Percentiles rank a stretch among this genome's conserved stretches.
phyloP scores from a whole-genome alignment of 2,113 vertebrate genomes.

The Emydura subglobosa region DNA sequence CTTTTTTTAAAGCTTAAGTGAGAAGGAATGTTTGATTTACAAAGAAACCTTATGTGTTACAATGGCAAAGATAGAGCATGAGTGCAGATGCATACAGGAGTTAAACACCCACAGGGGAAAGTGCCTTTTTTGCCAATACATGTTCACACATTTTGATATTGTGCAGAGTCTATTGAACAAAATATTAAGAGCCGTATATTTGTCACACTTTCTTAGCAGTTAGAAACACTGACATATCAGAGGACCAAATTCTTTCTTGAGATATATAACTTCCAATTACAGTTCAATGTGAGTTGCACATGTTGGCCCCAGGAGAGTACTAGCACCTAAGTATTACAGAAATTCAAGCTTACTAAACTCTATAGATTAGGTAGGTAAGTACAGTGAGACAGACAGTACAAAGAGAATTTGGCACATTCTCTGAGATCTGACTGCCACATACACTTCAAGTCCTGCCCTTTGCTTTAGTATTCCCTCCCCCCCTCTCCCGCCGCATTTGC shows the following conservation, averaged over 20 bases:
- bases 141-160: neutral
- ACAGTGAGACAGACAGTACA: neutral
- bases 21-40: neutral
- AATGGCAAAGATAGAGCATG: neutral
- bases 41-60: neutral
- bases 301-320: neutral
- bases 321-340: neutral
- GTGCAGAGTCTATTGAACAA: neutral
- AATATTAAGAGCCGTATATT: neutral
- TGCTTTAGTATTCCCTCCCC: neutral
- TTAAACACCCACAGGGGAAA: neutral
- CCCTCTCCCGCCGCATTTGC: neutral
- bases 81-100: accelerated
- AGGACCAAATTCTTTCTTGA: neutral
- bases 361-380: neutral
- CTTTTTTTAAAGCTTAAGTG: neutral
- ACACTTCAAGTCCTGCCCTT: neutral
- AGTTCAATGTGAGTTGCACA: neutral
- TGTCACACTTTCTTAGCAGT: neutral
- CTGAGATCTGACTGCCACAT: neutral
- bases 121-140: neutral
- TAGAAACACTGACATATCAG: neutral
- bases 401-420: neutral
- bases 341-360: neutral
- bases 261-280: neutral